Evolutionary conservation across 2,888 invertebrate genomes (phyloP), one percentile per base, ranked within the genome.

Genomic region (Eustalomyia histrio): DNA sequence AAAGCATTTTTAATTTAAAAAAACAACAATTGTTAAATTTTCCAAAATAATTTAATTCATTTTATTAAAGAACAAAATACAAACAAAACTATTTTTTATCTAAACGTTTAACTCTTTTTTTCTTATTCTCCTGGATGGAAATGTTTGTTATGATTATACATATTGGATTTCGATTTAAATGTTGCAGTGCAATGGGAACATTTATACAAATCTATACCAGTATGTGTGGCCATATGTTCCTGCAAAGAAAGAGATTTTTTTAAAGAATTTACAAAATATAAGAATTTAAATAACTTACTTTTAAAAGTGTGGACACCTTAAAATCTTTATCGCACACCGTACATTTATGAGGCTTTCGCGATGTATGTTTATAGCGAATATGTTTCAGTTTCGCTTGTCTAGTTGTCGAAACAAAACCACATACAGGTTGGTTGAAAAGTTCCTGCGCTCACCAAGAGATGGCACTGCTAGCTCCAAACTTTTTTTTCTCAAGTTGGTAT

Each of bases 151-250:
- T 89, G 89, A 3, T 87, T 86, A 80, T 88, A 87, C 87, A 88
- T 87, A 73, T 89, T 89, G 1, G 87, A 88, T 83, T 87, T 88
- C 10, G 88, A 88, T 64, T 88, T 88, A 60, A 89, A 89, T 14
- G 89, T 89, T 83, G 87, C 86, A 24, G 87, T 86, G 63, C 89
- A 89, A 80, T 87, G 87, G 7, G 85, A 85, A 73, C 89, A 89
- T 7, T 87, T 87, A 72, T 89, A 89, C 17, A 89, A 68, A 9
- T 87, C 87, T 79, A 88, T 88, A 7, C 86, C 85, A 1, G 89
- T 89, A 21, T 89, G 89, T 1, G 88, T 88, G 39, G 90, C 87
- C 86, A 88, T 87, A 76, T 90, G 90, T 69, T 90, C 90, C 89
- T 90, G 53, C 6, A 60, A 82, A 3, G 53, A 72, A 18, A 18